Conservation (phyloP, 2,888 invertebrate species). For the Sinhomidia bicolor region DNA sequence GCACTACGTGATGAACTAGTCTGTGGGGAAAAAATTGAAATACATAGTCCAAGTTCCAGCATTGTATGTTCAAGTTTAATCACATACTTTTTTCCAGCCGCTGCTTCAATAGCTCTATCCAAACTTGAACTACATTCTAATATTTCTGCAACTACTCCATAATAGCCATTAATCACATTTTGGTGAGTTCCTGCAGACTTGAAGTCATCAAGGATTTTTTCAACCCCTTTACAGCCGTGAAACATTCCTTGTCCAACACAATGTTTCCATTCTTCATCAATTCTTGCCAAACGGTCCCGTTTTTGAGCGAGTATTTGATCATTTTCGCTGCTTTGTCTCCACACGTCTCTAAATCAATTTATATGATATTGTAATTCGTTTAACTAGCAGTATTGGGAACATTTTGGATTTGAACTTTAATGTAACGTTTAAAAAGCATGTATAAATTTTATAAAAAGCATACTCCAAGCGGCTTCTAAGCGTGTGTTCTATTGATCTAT, state of each 20-base stretch:
- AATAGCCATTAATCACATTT: conserved; percentile 64
- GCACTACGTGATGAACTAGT: conserved; percentile 70
- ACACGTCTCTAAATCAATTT: not conserved
- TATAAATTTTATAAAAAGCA: not conserved
- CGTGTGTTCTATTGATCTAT: not conserved
- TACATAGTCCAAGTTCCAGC: no score
- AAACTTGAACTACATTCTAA: conserved; percentile 60
- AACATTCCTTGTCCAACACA: not conserved
- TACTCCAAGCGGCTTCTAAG: conserved; percentile 8
- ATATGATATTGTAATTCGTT: no score
- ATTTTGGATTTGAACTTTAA: no score
- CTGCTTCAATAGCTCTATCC: conserved; percentile 70
- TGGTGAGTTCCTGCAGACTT: not conserved
- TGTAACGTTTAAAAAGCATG: not conserved
- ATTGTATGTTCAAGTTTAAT: no score
- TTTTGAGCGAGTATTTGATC: conserved; percentile 38
- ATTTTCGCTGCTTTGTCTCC: not conserved
- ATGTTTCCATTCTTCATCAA: conserved; percentile 52
- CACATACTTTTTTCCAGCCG: conserved; percentile 63
- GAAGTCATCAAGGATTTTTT: conserved; percentile 58
- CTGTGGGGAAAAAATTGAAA: conserved; percentile 31
- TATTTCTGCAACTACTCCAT: conserved; percentile 72
- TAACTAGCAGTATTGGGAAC: no score
- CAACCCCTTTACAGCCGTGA: conserved; percentile 62
- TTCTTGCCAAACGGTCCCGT: not conserved